Base-by-base conservation (phyloP, 2,888 invertebrate species). In the Pelosia muscerda region DNA sequence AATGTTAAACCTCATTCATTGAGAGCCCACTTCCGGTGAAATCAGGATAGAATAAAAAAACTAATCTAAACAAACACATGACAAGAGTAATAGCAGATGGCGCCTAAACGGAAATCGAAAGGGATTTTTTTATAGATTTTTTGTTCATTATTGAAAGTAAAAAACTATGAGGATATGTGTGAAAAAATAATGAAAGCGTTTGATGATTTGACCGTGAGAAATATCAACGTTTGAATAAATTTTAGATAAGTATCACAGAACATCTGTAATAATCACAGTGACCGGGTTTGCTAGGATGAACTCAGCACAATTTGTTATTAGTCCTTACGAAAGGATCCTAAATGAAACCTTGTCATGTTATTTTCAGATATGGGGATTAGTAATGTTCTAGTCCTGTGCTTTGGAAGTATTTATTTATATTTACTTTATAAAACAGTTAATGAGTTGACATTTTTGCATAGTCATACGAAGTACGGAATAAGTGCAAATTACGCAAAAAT, bases 51-150 rank as follows among this genome's bases (percentile, higher is more conserved):
- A 59, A 63, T 82, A 90, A 92, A 92, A 79, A 92, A 90, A 86
- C 76, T 79, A 82, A 88, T 90, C 84, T 88, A 90, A 92, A 92
- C 90, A 92, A 92, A 92, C 90, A 91, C 89, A 88, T 88, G 89
- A 90, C 88, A 86, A 88, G 90, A 89, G 91, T 86, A 84, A 87
- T 84, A 80, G 91, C 95, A 95, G 93, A 94, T 95, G 94, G 94
- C 93, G 93, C 93, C 92, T 87, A 85, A 84, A 83, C 93, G 94
- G 94, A 95, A 94, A 95, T 93, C 94, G 94, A 94, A 95, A 94
- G 94, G 90, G 84, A 86, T 84, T 91, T 91, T 90, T 91, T 90
- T 26, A 65, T 68, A 2, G 25, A 68, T 73, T 81, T 80, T 84
- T 87, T 86, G 89, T 90, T 78, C 74, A 74, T 75, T 77, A 88